Base-by-base conservation (phyloP, 2,888 invertebrate genomes). In the Exocentrus adspersus region DNA sequence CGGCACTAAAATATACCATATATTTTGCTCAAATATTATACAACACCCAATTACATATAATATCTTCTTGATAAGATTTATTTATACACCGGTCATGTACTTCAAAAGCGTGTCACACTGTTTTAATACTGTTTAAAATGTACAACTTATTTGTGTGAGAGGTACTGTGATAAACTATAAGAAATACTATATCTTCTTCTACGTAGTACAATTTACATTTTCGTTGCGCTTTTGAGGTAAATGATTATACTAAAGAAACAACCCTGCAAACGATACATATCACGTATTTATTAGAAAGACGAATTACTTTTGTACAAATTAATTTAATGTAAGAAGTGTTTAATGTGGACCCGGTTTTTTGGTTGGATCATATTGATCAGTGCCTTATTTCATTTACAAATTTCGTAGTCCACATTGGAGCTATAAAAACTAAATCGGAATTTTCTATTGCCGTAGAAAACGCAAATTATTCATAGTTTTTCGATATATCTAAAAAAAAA, bases 351-450 rank as follows among this genome's bases (percentile, higher is more conserved):
- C 78, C 79, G 79, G 79, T 78, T 77, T 77, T 77, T 72, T 51
- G 65, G 78, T 80, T 83, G 82, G 85, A 85, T 85, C 85, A 85
- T 81, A 84, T 85, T 85, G 86, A 83, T 86, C 85, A 84, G 82
- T 84, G 83, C 83, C 79, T 81, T 83, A 81, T 79, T 81, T 81
- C 77, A 81, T 82, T 84, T 82, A 81, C 82, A 82, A 83, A 82
- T 83, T 83, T 81, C 81, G 84, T 85, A 85, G 84, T 86, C 86
- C 86, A 86, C 82, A 85, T 85, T 86, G 86, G 85, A 86, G 83
- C 82, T 84, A 83, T 65, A 59, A 66, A 60, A 58, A 66, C 48
- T 20, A 48, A 59, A 41, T 62, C 32, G 42, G 17, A 56, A 65
- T 64, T 70, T 61, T 56, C 53, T 50, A 60, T 66, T 63, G 64